Conservation (phyloP, 2,113 vertebrate species). For the Chaenocephalus aceratus region DNA sequence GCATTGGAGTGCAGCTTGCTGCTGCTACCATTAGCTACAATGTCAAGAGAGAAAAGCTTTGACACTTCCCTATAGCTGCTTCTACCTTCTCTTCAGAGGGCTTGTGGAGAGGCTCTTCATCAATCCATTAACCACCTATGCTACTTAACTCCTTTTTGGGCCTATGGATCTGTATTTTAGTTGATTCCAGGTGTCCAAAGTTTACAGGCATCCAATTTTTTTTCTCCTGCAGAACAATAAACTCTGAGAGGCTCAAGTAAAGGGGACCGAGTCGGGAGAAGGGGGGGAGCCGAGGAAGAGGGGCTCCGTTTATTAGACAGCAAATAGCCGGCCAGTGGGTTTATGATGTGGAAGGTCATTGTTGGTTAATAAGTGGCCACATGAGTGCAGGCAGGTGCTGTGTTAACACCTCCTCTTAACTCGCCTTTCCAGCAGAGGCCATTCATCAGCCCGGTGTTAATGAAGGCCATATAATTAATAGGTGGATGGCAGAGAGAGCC, state of each 20-base stretch:
- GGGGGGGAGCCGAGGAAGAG: slow-evolving; percentile 48
- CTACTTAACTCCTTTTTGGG: slow-evolving; percentile 75
- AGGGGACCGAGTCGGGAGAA: slow-evolving; percentile 50
- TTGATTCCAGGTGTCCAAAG: slow-evolving; percentile 84
- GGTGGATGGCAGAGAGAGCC: slow-evolving; percentile 80
- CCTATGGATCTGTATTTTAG: slow-evolving; percentile 76
- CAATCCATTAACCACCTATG: slow-evolving; percentile 72
- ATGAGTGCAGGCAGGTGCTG: slow-evolving; percentile 87
- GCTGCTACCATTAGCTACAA: slow-evolving; percentile 55
- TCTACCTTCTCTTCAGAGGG: slow-evolving; percentile 51
- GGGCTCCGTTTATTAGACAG: slow-evolving; percentile 85
- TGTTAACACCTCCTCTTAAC: slow-evolving; percentile 88
- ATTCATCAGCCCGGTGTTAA: slow-evolving; percentile 86
- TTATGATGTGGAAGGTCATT: slow-evolving; percentile 89
- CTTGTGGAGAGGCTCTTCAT: slow-evolving; percentile 72
- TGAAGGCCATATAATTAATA: slow-evolving; percentile 85
- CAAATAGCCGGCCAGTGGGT: slow-evolving; percentile 84
- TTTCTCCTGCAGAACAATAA: slow-evolving; percentile 81
- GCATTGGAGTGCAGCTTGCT: slow-evolving; percentile 43
- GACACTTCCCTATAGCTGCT: slow-evolving; percentile 36
- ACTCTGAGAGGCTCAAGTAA: slow-evolving; percentile 78
- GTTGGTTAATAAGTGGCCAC: slow-evolving; percentile 89
- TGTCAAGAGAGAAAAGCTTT: slow-evolving; percentile 57
- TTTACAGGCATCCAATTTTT: slow-evolving; percentile 81
- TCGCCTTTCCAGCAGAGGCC: slow-evolving; percentile 77